Base-by-base conservation (phyloP, 2,113 vertebrate species). In the Channa argus region DNA sequence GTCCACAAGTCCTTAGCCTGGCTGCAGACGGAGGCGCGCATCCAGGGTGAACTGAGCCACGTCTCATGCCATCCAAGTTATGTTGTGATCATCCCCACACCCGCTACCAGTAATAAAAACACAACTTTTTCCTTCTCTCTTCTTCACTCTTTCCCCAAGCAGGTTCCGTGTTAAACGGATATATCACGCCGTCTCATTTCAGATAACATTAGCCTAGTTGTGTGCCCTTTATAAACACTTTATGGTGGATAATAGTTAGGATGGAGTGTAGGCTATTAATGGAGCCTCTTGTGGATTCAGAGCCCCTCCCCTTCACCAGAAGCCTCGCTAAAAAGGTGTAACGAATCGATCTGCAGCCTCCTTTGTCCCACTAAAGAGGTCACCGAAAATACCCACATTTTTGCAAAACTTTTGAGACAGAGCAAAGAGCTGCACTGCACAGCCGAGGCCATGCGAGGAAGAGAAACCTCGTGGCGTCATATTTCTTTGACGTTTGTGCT, bases 301-400 rank as follows among this genome's bases (percentile, higher is more conserved):
- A 94, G 96, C 95, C 92, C 97, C 97, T 96, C 97, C 97, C 96
- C 96, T 97, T 97, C 95, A 90, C 94, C 95, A 94, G 92, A 94
- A 94, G 93, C 92, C 94, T 95, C 95, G 93, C 94, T 95, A 94
- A 93, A 95, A 96, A 98, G 96, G 96, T 96, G 96, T 89, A 96
- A 96, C 96, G 92, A 96, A 97, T 97, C 96, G 96, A 96, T 95
- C 96, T 91, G 94, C 95, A 96, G 95, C 74, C 80, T 82, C 85
- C 74, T 87, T 93, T 91, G 85, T 91, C 85, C 84, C 79, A 47
- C 47, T 79, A 78, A 84, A 84, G 80, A 86, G 84, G 85, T 88
- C 89, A 87, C 75, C 64, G n/a, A 53, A 73, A 81, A 85, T 36
- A 66, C 64, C 63, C 67, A 80, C 66, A 8, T 63, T 69, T 52